Conservation (phyloP, 1,140 invertebrate genomes). For the Drosophila lacteicornis region DNA sequence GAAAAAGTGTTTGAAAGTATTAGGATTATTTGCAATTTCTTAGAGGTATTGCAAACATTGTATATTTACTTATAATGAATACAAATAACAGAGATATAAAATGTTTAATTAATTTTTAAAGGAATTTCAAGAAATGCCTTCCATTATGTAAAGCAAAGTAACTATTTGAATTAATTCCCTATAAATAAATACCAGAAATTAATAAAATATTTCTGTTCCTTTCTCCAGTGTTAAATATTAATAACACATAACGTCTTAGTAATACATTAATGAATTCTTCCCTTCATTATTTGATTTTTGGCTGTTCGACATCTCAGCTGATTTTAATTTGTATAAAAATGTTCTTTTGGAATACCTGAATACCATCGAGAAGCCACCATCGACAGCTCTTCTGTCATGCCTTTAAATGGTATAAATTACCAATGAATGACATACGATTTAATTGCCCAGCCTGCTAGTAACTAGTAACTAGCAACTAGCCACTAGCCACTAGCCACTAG, state of each 20-base stretch:
- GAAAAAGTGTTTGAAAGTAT: background rate
- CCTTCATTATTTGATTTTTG: background rate
- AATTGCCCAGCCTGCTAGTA: slow-evolving; percentile 69
- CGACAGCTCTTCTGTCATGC: slow-evolving; percentile 43
- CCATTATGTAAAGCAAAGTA: background rate
- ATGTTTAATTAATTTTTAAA: background rate
- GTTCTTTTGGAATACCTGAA: background rate
- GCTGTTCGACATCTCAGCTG: no score
- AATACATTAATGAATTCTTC: background rate
- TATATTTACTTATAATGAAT: background rate
- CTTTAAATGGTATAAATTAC: slow-evolving; percentile 84
- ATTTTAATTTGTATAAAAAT: background rate
- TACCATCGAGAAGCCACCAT: background rate
- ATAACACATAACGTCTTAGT: background rate
- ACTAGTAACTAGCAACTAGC: slow-evolving; percentile 54
- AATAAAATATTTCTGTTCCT: background rate
- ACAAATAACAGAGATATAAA: background rate
- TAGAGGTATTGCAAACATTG: rapidly evolving
- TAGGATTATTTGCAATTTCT: background rate
- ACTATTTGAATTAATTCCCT: background rate
- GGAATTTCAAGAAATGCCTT: background rate
- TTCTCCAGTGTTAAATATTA: no score
- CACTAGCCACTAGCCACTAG: slow-evolving; percentile 47
- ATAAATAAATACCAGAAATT: background rate
- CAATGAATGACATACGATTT: slow-evolving; percentile 85